Evolutionary conservation across 2,113 vertebrate genomes (phyloP), one percentile per base, ranked within the genome.

Genomic region (Vulpes ferrilata): DNA sequence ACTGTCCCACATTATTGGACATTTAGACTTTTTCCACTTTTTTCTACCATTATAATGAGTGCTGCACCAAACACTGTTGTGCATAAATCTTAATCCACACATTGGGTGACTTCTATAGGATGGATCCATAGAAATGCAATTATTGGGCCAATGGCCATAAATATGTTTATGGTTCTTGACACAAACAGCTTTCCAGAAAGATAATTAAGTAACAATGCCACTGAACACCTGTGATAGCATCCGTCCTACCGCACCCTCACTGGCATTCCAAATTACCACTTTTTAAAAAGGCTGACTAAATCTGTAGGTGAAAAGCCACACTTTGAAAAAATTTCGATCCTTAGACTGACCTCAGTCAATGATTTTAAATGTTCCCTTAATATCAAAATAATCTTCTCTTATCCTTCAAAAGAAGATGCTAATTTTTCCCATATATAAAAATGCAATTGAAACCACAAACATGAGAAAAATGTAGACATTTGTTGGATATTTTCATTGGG

Each of bases 311-410:
- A 90, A 88, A 89, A 94, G 59, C 0, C 13, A 64, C n/a, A 64
- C 62, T 73, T 92, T 12, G 23, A 91, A 92, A 88, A 80, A 27
- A 27, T 64, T 91, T 48, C 51, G 64, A 27, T 84, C 64, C 11
- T 67, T 69, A 35, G 55, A 88, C 23, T 57, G 32, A 89, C 30
- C 87, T n/a, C 57, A 55, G 73, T 92, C 87, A 87, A 19, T 1
- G 38, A 69, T 89, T 94, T 95, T 43, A 32, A 96, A 67, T 60
- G 32, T 73, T 73, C 38, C 65, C 59, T 88, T 19, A 60, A 53
- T 67, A 96, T 22, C n/a, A 90, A 92, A 98, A 92, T 92, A 65
- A 94, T 82, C 86, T 97, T 64, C 38, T 74, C 69, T 83, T 78
- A 91, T 67, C 38, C 43, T 92, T 96, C 30, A 67, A 96, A 94